Base-by-base conservation (phyloP, 2,888 invertebrate genomes). In the Laspeyria flexula region DNA sequence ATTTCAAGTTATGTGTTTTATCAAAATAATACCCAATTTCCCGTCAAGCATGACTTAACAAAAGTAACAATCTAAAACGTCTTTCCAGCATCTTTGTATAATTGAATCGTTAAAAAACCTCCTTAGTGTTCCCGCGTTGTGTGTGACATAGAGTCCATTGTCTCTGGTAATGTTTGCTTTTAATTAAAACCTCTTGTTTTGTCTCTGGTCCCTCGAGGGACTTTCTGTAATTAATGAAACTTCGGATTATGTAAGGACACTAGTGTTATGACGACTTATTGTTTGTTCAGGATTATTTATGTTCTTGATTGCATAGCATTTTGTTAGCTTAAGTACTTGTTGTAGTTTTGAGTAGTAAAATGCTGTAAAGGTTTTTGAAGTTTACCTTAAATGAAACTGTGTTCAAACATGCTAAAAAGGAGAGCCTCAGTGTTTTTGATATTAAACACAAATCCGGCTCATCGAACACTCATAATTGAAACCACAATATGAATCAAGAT, bases 181-280 rank as follows among this genome's bases (percentile, higher is more conserved):
- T 82, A 82, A 82, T 82, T 82, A 80, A 79, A 75, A 69, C 65
- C 70, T 70, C 72, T 71, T 67, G 72, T 64, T 65, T 56, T 47
- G 43, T 42, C 27, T 18, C 13, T 37, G 40, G 40, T 25, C 47
- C 11, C 34, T 23, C 27, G 3, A 4, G 23, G 31, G 52, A 40
- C 25, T 30, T 41, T 33, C 12, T 18, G 47, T 64, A 63, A 69
- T 67, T 66, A 67, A 71, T 61, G 53, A 55, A 67, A 65, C 55
- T 65, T 47, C 21, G 50, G 56, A 62, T 60, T 59, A 58, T 40
- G 43, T 41, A 25, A 52, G 55, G 54, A 57, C 57, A 52, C 43
- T 66, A 52, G 31, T 27, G 48, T 56, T 71, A 58, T 64, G 55
- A 65, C 39, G 45, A 57, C 39, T 58, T 66, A 51, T 55, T 69